Conservation (phyloP, 1,140 invertebrate species). For the Bombus pascuorum region DNA sequence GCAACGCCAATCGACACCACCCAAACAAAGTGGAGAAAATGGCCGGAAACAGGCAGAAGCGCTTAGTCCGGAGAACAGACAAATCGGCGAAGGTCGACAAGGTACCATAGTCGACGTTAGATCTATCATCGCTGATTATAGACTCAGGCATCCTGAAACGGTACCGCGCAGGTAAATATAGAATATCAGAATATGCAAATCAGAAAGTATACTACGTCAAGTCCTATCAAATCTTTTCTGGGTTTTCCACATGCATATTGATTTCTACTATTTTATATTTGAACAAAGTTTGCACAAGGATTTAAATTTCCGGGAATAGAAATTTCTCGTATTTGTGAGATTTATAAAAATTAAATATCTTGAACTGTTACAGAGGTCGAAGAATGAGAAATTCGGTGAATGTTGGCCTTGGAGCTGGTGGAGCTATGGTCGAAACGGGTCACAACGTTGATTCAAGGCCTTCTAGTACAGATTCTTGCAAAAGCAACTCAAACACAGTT, state of each 20-base stretch:
- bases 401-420: constrained; percentile 76
- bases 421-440: constrained; percentile 78
- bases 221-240: too few relatives aligned
- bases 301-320: background rate
- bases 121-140: constrained; percentile 92
- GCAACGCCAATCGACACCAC: constrained; percentile 47
- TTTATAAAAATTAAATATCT: too few relatives aligned
- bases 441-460: constrained; percentile 79
- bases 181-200: too few relatives aligned
- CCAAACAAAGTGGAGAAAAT: constrained; percentile 65
- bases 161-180: constrained; percentile 84
- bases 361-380: constrained; percentile 72
- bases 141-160: constrained; percentile 88
- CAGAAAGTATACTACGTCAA: too few relatives aligned
- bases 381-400: constrained; percentile 81
- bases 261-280: too few relatives aligned
- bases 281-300: background rate
- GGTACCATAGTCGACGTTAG: constrained; percentile 90
- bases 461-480: constrained; percentile 83
- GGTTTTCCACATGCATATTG: too few relatives aligned
- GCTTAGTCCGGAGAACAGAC: constrained; percentile 75
- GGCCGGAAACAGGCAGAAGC: constrained; percentile 62
- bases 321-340: constrained; percentile 6
- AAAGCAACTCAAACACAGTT: constrained; percentile 77
- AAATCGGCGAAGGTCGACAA: constrained; percentile 86